A percentile compares a stretch with the other conserved stretches of the same genome.
Evolutionary conservation across 1,140 invertebrate species (phyloP).

Genomic region (Lineus longissimus): DNA sequence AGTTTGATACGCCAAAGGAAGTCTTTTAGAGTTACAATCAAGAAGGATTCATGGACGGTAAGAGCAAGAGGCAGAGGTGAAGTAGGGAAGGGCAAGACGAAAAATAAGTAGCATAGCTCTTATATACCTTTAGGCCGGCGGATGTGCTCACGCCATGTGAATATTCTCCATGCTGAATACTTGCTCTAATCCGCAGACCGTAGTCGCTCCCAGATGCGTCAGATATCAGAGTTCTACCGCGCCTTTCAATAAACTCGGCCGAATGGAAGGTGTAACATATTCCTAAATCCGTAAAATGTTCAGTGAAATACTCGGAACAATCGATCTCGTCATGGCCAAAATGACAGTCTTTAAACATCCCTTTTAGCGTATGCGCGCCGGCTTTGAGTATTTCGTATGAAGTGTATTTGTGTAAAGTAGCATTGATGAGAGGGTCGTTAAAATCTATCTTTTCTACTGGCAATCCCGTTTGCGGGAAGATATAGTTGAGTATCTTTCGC

Average conservation of each 20-base stretch:
- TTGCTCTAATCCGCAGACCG: not conserved
- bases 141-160: not conserved
- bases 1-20: too few relatives aligned
- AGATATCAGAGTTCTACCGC: not conserved
- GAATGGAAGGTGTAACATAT: constrained; percentile 5
- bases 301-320: not conserved
- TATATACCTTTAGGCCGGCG: not conserved
- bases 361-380: not conserved
- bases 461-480: not conserved
- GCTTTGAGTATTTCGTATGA: not conserved
- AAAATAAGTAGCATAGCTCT: not conserved
- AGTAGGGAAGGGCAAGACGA: too few relatives aligned
- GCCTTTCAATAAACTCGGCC: not conserved
- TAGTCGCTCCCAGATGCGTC: not conserved
- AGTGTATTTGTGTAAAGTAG: not conserved
- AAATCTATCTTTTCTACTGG: not conserved
- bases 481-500: not conserved
- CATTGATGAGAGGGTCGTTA: not conserved
- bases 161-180: not conserved
- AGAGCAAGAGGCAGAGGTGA: too few relatives aligned
- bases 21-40: too few relatives aligned
- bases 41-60: too few relatives aligned
- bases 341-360: not conserved
- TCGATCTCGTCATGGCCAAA: not conserved
- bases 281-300: not conserved